These are phyloP conservation scores for Taurulus bubalis DNA, from an alignment of 2,113 vertebrate species.

Conservation along the genomic window DNA sequence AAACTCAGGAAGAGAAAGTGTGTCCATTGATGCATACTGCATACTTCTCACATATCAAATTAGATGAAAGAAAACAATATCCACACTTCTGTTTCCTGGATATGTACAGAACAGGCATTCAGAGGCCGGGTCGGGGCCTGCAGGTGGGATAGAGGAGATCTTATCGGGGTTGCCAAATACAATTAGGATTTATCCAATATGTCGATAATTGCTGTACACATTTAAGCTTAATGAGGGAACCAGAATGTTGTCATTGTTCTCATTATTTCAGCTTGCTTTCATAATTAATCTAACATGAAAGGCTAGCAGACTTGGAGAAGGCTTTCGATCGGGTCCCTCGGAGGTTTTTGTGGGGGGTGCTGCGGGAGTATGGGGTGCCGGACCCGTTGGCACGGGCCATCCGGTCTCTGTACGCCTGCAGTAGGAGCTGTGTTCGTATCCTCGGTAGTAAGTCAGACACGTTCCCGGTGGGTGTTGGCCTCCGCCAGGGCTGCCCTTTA, in stretches of 20 bases:
- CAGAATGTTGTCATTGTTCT: background rate
- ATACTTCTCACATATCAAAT: background rate
- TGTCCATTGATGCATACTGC: background rate
- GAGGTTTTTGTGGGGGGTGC: too few relatives aligned
- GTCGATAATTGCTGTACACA: background rate
- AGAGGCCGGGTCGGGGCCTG: background rate
- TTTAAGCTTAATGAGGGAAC: background rate
- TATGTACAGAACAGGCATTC: background rate
- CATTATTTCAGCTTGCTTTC: background rate
- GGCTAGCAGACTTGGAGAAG: too few relatives aligned
- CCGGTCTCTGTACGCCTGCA: too few relatives aligned
- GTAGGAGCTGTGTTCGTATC: too few relatives aligned
- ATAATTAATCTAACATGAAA: background rate
- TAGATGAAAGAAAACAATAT: background rate
- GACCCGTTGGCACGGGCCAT: too few relatives aligned
- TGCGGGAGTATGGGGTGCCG: too few relatives aligned
- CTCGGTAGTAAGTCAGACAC: too few relatives aligned
- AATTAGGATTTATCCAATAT: background rate
- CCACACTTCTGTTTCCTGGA: background rate
- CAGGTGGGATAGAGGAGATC: background rate
- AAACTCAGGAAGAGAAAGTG: conserved; percentile 2
- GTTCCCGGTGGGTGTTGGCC: too few relatives aligned
- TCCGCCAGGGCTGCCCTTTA: too few relatives aligned
- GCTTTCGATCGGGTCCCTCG: too few relatives aligned
- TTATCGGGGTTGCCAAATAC: background rate